Conservation (phyloP, 1,140 invertebrate genomes). For the Eciton burchellii region DNA sequence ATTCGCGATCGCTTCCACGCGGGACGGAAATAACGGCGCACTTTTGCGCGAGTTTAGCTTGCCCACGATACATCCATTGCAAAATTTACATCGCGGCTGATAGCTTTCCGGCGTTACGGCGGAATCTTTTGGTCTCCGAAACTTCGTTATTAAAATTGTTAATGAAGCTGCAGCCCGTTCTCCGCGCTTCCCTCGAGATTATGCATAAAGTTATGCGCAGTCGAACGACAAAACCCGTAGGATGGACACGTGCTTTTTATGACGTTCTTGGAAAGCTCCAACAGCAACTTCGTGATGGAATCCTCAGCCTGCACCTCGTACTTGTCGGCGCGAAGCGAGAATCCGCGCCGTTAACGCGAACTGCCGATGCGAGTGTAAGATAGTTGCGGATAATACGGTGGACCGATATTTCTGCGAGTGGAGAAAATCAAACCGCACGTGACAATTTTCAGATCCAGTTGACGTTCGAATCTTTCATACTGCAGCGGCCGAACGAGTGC, state of each 20-base stretch:
- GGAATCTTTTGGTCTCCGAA: slow-evolving; percentile 19
- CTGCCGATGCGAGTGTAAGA: too few species aligned
- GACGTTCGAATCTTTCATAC: slow-evolving; percentile 88
- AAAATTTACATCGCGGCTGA: slow-evolving; percentile 38
- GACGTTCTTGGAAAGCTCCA: slow-evolving; percentile 6
- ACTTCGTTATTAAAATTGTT: slow-evolving; percentile 49
- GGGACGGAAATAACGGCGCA: slow-evolving; percentile 7
- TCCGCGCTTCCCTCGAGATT: background rate
- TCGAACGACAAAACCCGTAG: background rate
- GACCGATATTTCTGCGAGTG: background rate
- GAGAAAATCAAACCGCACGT: slow-evolving; percentile 8
- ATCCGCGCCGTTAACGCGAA: too few species aligned
- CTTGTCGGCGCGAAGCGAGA: too few species aligned
- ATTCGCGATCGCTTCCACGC: slow-evolving; percentile 44
- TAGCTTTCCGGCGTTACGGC: slow-evolving; percentile 1
- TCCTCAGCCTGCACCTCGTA: background rate
- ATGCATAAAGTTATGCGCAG: slow-evolving; percentile 31
- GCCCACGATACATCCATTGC: slow-evolving; percentile 12
- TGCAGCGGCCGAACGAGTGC: slow-evolving; percentile 93
- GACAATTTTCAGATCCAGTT: slow-evolving; percentile 89
- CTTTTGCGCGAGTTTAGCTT: slow-evolving; percentile 23
- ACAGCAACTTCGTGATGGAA: background rate
- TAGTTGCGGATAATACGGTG: too few species aligned
- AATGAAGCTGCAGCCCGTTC: slow-evolving; percentile 18
- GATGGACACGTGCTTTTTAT: background rate